Evolutionary conservation across 1,140 invertebrate species (phyloP).

Genomic region (Aphis craccivora): DNA sequence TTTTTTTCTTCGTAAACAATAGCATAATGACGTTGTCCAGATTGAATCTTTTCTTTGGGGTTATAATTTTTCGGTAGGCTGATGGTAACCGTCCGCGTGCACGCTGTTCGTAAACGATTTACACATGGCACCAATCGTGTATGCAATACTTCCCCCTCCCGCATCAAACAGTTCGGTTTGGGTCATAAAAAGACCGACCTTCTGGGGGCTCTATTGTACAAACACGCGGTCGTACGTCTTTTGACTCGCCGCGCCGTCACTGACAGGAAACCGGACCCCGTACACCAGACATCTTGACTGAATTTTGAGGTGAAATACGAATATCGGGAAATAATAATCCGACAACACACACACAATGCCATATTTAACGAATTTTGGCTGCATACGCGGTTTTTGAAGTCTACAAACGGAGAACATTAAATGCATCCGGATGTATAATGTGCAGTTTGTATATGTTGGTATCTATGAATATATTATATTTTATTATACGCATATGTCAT

Average conservation of each 20-base stretch:
- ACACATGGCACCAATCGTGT: constrained; percentile 43
- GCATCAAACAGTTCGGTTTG: neutral
- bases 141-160: neutral
- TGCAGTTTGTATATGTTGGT: neutral
- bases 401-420: neutral
- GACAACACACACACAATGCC: neutral
- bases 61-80: constrained; percentile 53
- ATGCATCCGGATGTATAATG: neutral
- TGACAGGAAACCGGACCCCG: constrained; percentile 55
- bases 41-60: constrained; percentile 47
- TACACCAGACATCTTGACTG: constrained; percentile 42
- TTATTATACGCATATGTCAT: neutral
- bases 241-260: constrained; percentile 29
- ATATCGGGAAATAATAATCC: constrained; percentile 37
- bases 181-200: constrained; percentile 56
- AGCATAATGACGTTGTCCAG: constrained; percentile 47
- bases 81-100: constrained; percentile 41
- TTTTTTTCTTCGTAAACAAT: constrained; percentile 32
- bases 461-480: neutral
- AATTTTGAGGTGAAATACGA: constrained; percentile 34
- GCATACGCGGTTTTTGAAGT: neutral
- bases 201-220: constrained; percentile 24
- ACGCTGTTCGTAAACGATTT: constrained; percentile 47
- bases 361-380: neutral
- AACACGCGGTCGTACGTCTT: constrained; percentile 27